phyloP scores from a whole-genome alignment of 2,797 vertebrate species.

The Myripristis jacobus region DNA sequence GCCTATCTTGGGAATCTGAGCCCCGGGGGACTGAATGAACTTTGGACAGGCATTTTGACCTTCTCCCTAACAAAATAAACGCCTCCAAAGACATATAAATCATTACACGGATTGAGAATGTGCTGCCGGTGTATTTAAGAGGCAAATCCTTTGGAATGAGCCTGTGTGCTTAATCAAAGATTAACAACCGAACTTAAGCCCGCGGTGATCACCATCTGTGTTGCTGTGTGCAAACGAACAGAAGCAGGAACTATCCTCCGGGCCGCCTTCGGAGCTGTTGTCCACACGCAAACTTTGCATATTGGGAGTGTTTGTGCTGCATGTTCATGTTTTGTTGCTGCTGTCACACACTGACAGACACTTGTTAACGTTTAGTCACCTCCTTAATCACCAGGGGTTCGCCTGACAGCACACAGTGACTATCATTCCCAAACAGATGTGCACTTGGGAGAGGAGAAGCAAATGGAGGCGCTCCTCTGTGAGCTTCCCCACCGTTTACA shows the following conservation, averaged over 20 bases:
- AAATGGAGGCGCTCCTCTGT: neutral
- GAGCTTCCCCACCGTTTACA: constrained; percentile 10
- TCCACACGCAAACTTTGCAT: neutral
- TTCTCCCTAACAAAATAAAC: constrained; percentile 57
- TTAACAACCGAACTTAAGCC: constrained; percentile 33
- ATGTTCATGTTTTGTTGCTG: constrained; percentile 10
- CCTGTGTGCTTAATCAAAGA: constrained; percentile 58
- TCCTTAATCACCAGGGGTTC: constrained; percentile 47
- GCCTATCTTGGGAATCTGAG: constrained; percentile 46
- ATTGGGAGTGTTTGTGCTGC: neutral
- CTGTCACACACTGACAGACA: constrained; percentile 25
- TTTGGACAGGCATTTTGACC: constrained; percentile 48
- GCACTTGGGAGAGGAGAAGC: neutral
- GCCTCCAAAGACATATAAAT: constrained; percentile 51
- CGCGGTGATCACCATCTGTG: constrained; percentile 44
- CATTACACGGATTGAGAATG: constrained; percentile 32
- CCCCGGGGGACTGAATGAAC: constrained; percentile 39
- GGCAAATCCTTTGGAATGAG: constrained; percentile 58
- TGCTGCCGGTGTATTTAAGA: constrained; percentile 38
- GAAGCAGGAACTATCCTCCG: neutral
- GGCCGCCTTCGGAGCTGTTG: neutral
- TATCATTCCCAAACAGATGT: constrained; percentile 62
- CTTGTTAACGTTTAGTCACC: constrained; percentile 38
- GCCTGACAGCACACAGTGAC: constrained; percentile 43
- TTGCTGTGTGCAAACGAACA: neutral